Percentiles rank a stretch among this genome's conserved stretches.
phyloP scores from a whole-genome alignment of 2,797 vertebrate species.

The Pagetopsis macropterus region DNA sequence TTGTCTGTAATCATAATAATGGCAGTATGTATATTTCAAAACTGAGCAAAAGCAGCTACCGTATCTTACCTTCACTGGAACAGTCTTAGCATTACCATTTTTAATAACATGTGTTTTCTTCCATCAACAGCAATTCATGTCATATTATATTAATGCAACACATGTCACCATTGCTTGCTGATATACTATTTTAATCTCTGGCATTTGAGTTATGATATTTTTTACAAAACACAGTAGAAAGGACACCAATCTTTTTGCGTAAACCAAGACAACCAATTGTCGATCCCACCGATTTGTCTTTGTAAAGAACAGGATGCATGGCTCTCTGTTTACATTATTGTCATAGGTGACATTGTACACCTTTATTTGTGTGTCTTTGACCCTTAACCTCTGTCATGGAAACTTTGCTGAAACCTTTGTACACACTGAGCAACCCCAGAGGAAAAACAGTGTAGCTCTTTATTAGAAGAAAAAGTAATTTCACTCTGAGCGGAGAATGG shows the following conservation, averaged over 20 bases:
- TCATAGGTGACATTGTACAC: conserved; percentile 1
- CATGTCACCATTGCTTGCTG: background rate
- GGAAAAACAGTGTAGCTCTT: conserved; percentile 40
- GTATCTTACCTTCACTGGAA: no score
- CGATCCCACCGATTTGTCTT: background rate
- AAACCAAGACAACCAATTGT: background rate
- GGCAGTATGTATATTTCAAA: background rate
- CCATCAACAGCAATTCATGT: background rate
- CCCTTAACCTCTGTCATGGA: background rate
- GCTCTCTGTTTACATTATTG: background rate
- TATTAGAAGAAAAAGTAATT: conserved; percentile 66
- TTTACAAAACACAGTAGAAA: background rate
- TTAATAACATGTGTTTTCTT: background rate
- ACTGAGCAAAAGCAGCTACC: background rate
- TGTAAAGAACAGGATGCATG: no score
- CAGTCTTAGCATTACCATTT: no score
- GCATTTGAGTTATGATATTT: background rate
- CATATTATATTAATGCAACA: no score
- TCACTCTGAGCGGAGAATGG: conserved; percentile 17
- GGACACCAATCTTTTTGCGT: background rate
- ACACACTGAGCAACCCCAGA: background rate
- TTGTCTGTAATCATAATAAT: background rate
- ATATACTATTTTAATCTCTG: background rate
- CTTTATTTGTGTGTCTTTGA: background rate
- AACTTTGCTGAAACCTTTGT: conserved; percentile 35